Conservation (phyloP, 2,888 invertebrate species). For the Calephelis perditalis region DNA sequence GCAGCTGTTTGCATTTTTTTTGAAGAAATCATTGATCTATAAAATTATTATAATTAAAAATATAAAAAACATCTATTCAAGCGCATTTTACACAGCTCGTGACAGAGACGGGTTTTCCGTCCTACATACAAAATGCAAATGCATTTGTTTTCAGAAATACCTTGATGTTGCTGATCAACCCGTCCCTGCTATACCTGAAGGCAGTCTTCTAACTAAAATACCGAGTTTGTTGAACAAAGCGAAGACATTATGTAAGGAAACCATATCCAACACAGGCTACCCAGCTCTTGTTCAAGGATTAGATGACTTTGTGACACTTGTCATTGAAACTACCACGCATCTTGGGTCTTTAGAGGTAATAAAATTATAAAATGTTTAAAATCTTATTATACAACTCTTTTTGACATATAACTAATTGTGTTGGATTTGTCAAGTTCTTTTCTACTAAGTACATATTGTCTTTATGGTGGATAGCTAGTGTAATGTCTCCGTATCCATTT, state of each 20-base stretch:
- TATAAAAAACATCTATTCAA: background rate
- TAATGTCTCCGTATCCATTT: no score
- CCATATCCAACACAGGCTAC: constrained; percentile 77
- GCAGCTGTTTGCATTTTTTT: no score
- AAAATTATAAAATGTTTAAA: no score
- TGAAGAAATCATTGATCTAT: no score
- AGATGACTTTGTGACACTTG: constrained; percentile 81
- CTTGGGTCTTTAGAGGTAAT: constrained; percentile 81
- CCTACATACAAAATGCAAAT: no score
- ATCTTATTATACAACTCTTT: no score
- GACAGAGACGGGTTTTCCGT: no score
- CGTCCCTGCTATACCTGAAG: constrained; percentile 41
- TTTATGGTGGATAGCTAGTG: no score
- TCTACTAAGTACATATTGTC: background rate
- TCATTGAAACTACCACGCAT: constrained; percentile 83
- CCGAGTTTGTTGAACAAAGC: constrained; percentile 77
- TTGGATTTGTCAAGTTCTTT: background rate
- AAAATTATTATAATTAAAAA: background rate
- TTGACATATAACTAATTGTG: no score
- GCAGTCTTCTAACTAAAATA: constrained; percentile 54
- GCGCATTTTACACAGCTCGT: no score
- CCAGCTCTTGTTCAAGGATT: constrained; percentile 79
- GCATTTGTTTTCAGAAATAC: constrained; percentile 52
- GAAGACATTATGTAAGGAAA: constrained; percentile 80
- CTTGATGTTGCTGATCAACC: constrained; percentile 56